Evolutionary conservation across 2,113 vertebrate species (phyloP).

Genomic region (Panurus biarmicus): DNA sequence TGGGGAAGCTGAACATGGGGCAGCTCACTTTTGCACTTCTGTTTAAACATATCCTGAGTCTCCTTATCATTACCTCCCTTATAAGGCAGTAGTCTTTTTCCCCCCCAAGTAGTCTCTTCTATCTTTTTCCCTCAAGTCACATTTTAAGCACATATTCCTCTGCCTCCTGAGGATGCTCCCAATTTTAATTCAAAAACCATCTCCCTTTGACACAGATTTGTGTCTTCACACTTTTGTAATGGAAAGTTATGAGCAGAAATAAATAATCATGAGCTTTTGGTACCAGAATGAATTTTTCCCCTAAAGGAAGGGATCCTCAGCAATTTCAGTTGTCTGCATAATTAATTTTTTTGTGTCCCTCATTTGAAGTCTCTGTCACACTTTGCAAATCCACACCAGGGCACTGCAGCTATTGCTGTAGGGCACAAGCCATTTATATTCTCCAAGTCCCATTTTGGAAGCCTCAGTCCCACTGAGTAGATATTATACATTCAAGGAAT

Average conservation of each 20-base stretch:
- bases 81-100: neutral
- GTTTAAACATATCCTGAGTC: neutral
- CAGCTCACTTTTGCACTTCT: neutral
- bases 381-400: constrained; percentile 44
- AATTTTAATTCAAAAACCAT: constrained; percentile 15
- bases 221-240: constrained; percentile 15
- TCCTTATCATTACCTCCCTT: neutral
- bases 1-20: neutral
- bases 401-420: constrained; percentile 1
- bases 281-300: constrained; percentile 24
- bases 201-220: constrained; percentile 29
- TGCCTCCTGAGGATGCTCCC: neutral
- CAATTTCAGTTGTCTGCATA: constrained; percentile 38
- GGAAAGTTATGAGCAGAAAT: constrained; percentile 39
- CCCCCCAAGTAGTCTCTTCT: neutral
- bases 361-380: constrained; percentile 39
- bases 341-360: constrained; percentile 37
- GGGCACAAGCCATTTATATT: constrained; percentile 24
- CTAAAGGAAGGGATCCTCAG: constrained; percentile 44
- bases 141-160: neutral
- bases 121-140: neutral
- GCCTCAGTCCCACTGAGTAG: constrained; percentile 14
- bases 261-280: constrained; percentile 36
- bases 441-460: neutral
- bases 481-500: constrained; percentile 25